A percentile compares a stretch with the other conserved stretches of the same genome.
Evolutionary conservation across 2,797 vertebrate genomes (phyloP).

Genomic region (Falco columbarius): DNA sequence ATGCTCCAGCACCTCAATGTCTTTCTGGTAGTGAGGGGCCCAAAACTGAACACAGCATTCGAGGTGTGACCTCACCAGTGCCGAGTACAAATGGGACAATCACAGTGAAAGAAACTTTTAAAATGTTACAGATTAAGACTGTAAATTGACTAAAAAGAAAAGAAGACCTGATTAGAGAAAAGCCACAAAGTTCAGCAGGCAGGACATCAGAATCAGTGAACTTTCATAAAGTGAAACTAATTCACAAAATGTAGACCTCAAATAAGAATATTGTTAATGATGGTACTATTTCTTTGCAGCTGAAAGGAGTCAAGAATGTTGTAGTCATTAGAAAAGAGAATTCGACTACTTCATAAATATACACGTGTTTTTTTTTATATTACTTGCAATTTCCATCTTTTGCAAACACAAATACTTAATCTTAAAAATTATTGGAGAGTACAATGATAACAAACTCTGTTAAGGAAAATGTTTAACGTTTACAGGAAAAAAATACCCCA

Average conservation of each 20-base stretch:
- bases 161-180: neutral
- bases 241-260: neutral
- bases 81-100: no score
- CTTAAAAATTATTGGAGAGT: neutral
- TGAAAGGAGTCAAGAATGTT: neutral
- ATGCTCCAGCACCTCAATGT: no score
- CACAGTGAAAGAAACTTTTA: neutral
- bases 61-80: no score
- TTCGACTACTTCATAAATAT: neutral
- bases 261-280: neutral
- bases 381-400: neutral
- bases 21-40: no score
- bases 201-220: neutral
- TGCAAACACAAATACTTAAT: neutral
- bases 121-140: neutral
- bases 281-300: neutral
- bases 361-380: neutral
- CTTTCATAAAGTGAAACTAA: neutral
- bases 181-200: neutral
- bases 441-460: neutral
- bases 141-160: neutral
- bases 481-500: neutral
- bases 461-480: neutral
- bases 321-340: neutral
- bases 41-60: no score